A percentile compares a stretch with the other conserved stretches of the same genome.
Evolutionary conservation across 1,140 invertebrate genomes (phyloP).

Genomic region (Micrasema longulum): DNA sequence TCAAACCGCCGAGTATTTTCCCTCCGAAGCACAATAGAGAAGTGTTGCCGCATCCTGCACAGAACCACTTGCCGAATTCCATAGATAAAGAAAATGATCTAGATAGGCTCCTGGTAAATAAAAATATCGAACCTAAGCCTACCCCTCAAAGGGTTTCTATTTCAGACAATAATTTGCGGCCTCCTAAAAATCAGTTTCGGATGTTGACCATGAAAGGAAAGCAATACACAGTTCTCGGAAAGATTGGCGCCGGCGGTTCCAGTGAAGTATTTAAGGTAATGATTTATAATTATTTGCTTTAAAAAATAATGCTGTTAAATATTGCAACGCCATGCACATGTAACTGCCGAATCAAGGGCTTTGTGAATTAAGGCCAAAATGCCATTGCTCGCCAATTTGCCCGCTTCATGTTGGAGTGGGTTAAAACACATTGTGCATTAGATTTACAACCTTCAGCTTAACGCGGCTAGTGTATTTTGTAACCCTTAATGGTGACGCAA

Average conservation of each 20-base stretch:
- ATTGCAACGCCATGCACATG: too few species aligned
- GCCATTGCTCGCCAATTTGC: too few species aligned
- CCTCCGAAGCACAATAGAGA: conserved; percentile 12
- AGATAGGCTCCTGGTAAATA: conserved; percentile 9
- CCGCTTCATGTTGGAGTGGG: too few species aligned
- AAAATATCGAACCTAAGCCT: conserved; percentile 24
- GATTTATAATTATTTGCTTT: too few species aligned
- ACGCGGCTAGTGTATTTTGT: too few species aligned
- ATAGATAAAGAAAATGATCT: conserved; percentile 8
- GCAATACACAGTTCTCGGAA: conserved; percentile 65
- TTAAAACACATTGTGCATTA: too few species aligned
- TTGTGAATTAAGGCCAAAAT: too few species aligned
- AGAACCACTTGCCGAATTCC: background rate
- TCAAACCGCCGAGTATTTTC: conserved; percentile 5
- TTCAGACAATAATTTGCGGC: conserved; percentile 57
- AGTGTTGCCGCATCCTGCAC: background rate
- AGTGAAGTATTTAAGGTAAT: conserved; percentile 67
- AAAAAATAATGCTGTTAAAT: too few species aligned
- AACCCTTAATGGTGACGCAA: too few species aligned
- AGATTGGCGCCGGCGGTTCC: conserved; percentile 64
- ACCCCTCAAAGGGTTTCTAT: conserved; percentile 8
- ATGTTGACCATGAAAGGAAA: conserved; percentile 65
- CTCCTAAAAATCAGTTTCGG: conserved; percentile 62
- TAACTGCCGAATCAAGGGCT: too few species aligned
- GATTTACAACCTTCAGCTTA: too few species aligned